Evolutionary conservation across 2,888 invertebrate species (phyloP), one percentile per base, ranked within the genome.

Genomic region (Opisthograptis luteolata): DNA sequence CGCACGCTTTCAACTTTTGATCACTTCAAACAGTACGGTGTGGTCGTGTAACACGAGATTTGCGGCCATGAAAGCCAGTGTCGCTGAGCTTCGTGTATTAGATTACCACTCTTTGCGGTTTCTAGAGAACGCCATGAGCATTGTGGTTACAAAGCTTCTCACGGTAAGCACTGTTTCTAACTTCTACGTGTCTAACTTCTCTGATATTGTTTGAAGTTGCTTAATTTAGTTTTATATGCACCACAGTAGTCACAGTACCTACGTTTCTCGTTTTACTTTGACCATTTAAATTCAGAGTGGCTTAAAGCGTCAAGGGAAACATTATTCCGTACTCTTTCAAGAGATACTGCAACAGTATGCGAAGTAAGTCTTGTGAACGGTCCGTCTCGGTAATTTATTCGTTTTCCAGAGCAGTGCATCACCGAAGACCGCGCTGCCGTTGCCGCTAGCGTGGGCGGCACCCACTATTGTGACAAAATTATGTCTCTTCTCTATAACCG

Each of bases 401-500:
- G 78, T 81, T 79, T 81, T 84, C 82, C 73, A 84, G 87, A 88
- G 87, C 87, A 81, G 83, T 89, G 88, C 89, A 89, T 88, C 90
- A 88, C 84, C 73, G 79, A 82, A 81, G 81, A 81, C 79, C 81
- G 71, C 73, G 76, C 76, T 79, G 71, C 78, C 77, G 77, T 78
- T 79, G 81, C 78, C 78, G 76, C 77, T 72, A 67, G 81, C 81
- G 88, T 90, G 87, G 88, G 90, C 82, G 89, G 85, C 76, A 79
- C 83, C 83, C 77, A 82, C 87, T 83, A 89, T 89, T 90, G 90
- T 90, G 86, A 90, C 88, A 87, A 88, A 89, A 90, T 89, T 87
- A 87, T 83, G 85, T 86, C 86, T 84, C 81, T 78, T 81, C 77
- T 83, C 82, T 82, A 79, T 82, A 84, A 83, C 79, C 78, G 79